Evolutionary conservation across 2,888 invertebrate species (phyloP).

Genomic region (Thymelicus sylvestris): DNA sequence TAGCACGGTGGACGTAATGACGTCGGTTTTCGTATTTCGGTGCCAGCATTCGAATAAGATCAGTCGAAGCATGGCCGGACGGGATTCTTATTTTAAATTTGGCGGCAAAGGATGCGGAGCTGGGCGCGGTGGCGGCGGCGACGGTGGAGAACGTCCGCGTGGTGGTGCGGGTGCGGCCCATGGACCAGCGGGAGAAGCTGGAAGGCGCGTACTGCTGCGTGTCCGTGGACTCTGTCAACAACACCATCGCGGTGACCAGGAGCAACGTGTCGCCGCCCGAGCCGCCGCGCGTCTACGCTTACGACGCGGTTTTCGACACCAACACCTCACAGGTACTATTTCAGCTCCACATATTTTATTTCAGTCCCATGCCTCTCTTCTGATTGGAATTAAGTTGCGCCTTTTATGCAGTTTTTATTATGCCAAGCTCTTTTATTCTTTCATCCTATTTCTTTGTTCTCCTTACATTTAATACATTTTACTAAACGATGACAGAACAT

Average conservation of each 20-base stretch:
- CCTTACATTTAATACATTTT: too few species aligned
- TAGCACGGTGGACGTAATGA: constrained; percentile 15
- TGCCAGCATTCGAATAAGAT: constrained; percentile 15
- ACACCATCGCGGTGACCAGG: constrained; percentile 91
- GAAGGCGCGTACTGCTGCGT: constrained; percentile 90
- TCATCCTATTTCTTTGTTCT: not conserved
- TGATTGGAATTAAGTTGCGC: constrained; percentile 18
- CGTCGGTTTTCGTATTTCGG: constrained; percentile 26
- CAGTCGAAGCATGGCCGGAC: constrained; percentile 9
- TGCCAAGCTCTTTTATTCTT: not conserved
- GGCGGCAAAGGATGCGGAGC: constrained; percentile 73
- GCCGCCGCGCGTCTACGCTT: constrained; percentile 95
- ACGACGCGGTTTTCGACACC: constrained; percentile 96
- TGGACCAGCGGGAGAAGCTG: constrained; percentile 93
- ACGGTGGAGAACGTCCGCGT: constrained; percentile 98
- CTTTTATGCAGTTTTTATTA: not conserved
- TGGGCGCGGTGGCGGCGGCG: constrained; percentile 83
- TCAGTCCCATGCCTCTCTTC: constrained; percentile 7
- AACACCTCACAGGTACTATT: constrained; percentile 90
- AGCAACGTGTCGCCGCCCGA: constrained; percentile 89
- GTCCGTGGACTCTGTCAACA: constrained; percentile 90
- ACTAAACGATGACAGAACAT: too few species aligned
- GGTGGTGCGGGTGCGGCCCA: constrained; percentile 96
- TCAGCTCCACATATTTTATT: constrained; percentile 1
- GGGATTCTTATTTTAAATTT: constrained; percentile 39